Percentiles rank a stretch among this genome's conserved stretches.
Evolutionary conservation across 2,888 invertebrate species (phyloP).

Genomic region (Trypoxylon attenuatum): DNA sequence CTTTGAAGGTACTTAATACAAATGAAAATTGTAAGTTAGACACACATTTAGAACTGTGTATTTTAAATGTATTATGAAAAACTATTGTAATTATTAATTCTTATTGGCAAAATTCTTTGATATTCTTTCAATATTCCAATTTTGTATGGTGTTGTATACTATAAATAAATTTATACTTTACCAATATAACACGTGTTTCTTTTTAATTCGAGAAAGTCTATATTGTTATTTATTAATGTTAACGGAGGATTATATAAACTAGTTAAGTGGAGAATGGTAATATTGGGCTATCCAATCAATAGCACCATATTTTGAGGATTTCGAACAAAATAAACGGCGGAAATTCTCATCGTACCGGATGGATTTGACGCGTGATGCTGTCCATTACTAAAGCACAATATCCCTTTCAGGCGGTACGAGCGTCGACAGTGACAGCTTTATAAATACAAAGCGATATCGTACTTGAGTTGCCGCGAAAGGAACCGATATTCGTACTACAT

Average conservation of each 20-base stretch:
- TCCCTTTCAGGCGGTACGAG: slow-evolving; percentile 60
- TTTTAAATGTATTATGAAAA: no score
- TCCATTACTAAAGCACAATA: slow-evolving; percentile 64
- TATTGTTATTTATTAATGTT: no score
- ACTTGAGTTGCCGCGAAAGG: slow-evolving; percentile 37
- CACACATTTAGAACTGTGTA: no score
- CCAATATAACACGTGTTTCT: slow-evolving; percentile 1
- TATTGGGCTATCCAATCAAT: no score
- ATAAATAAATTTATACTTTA: neutral
- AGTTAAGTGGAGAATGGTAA: no score
- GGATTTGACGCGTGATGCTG: slow-evolving; percentile 51
- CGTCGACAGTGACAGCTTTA: slow-evolving; percentile 60
- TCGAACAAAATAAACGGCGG: slow-evolving; percentile 51
- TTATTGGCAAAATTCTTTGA: no score
- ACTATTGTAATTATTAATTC: no score
- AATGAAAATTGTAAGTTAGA: neutral
- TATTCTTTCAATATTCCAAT: no score
- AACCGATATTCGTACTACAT: slow-evolving; percentile 55
- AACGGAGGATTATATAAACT: no score
- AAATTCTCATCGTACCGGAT: slow-evolving; percentile 49
- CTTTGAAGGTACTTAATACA: neutral
- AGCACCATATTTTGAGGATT: slow-evolving; percentile 26
- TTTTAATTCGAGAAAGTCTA: no score
- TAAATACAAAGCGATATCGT: slow-evolving; percentile 63
- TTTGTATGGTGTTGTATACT: neutral